Conservation (phyloP, 1,140 invertebrate species). For the Tachypleus tridentatus region DNA sequence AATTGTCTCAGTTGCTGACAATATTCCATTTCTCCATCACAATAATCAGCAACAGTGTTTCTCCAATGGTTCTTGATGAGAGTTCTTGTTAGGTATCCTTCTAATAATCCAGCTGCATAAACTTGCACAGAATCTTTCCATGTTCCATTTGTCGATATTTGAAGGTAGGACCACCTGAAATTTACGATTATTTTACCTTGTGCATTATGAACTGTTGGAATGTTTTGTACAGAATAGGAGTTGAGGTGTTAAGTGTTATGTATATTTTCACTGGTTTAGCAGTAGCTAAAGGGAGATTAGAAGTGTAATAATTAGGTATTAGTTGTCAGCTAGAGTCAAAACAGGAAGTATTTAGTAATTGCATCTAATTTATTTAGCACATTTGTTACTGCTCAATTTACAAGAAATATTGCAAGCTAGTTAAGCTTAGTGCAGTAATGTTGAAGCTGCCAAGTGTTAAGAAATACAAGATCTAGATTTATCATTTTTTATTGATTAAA, state of each 20-base stretch:
- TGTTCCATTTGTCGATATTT: conserved; percentile 56
- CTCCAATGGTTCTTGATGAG: conserved; percentile 67
- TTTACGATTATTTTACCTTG: background rate
- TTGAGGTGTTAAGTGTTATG: background rate
- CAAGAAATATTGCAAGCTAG: too few species aligned
- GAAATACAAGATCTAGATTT: too few species aligned
- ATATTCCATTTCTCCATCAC: conserved; percentile 48
- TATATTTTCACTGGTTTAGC: background rate
- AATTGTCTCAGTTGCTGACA: conserved; percentile 54
- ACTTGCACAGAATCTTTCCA: conserved; percentile 57
- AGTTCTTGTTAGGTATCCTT: conserved; percentile 66
- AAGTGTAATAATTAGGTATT: background rate
- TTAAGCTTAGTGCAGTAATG: too few species aligned
- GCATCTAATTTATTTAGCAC: too few species aligned
- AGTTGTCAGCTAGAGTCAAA: too few species aligned
- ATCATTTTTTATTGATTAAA: too few species aligned
- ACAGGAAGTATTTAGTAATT: too few species aligned
- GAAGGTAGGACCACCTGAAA: conserved; percentile 56
- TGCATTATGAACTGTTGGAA: too few species aligned
- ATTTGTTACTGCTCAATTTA: too few species aligned
- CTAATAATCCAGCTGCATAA: conserved; percentile 75
- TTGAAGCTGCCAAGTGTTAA: too few species aligned
- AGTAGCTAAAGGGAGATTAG: background rate
- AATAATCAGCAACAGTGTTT: conserved; percentile 57
- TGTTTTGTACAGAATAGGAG: too few species aligned